Evolutionary conservation across 2,797 vertebrate species (phyloP), one percentile per base, ranked within the genome.

Genomic region (Capromys pilorides): DNA sequence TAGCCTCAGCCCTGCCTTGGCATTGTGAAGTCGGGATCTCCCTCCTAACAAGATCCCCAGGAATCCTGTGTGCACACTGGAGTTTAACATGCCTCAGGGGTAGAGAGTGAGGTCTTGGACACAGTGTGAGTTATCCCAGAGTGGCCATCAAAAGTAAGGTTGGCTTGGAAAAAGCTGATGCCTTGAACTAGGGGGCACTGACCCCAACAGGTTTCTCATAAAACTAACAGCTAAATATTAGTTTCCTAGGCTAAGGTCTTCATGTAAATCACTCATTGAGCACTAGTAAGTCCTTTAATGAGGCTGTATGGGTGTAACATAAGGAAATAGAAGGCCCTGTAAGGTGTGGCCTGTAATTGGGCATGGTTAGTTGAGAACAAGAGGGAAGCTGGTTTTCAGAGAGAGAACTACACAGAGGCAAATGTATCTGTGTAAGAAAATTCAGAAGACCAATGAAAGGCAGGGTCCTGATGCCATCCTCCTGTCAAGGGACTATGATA

Each of bases 231-330:
- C 31, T 93, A 62, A 92, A 66, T 54, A 54, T 87, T 80, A 85
- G 54, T 51, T 57, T 49, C 54, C 75, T 83, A 21, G 21, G 45
- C 36, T 79, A 49, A 88, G 39, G 62, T 3, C 79, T 95, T 67
- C 18, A 5, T 22, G 41, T 33, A 80, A 81, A 36, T 66, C 51
- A 77, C 18, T 73, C 31, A 36, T 19, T 73, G 88, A 78, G 39
- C 89, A 79, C 87, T 89, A 73, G 69, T 10, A 59, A 45, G 79
- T 54, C 36, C 80, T 94, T 77, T 62, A n/a, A n/a, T 41, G 73
- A 91, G 59, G 45, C 24, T 79, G 45, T 36, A 62, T n/a, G n/a
- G 41, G 62, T 10, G 2, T 81, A 2, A 71, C 28, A 82, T n/a
- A 12, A 78, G 31, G 79, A 92, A 54, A n/a, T 18, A 33, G 54